A percentile compares a stretch with the other conserved stretches of the same genome.
Conservation (phyloP, 2,888 invertebrate species). For the Phaonia tiefii region DNA sequence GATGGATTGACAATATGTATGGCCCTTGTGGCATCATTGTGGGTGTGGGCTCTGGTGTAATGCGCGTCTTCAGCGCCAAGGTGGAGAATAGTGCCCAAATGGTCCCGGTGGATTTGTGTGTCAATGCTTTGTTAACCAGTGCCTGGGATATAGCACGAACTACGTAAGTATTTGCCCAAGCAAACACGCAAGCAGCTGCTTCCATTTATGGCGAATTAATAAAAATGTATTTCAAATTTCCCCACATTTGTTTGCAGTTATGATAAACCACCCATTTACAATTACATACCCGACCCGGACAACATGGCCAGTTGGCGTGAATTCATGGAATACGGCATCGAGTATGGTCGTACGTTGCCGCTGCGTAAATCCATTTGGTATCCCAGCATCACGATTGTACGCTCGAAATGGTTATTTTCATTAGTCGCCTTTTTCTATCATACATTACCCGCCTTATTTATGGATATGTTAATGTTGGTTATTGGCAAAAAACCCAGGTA, state of each 20-base stretch:
- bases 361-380: slow-evolving; percentile 87
- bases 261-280: slow-evolving; percentile 83
- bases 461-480: slow-evolving; percentile 81
- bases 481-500: slow-evolving; percentile 80
- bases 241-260: slow-evolving; percentile 68
- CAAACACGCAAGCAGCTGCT: background rate
- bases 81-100: slow-evolving; percentile 80
- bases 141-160: slow-evolving; percentile 81
- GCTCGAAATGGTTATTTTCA: slow-evolving; percentile 81
- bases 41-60: slow-evolving; percentile 84
- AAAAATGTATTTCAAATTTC: background rate
- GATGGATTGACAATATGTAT: slow-evolving; percentile 88
- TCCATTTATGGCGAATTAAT: background rate
- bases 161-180: slow-evolving; percentile 70
- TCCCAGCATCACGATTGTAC: slow-evolving; percentile 82
- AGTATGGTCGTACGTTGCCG: slow-evolving; percentile 83
- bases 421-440: slow-evolving; percentile 84
- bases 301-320: slow-evolving; percentile 92
- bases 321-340: slow-evolving; percentile 81
- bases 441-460: slow-evolving; percentile 84
- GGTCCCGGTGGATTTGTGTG: slow-evolving; percentile 81
- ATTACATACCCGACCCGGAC: slow-evolving; percentile 92
- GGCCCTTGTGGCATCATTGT: slow-evolving; percentile 83
- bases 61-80: slow-evolving; percentile 81
- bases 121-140: slow-evolving; percentile 81